Evolutionary conservation across 2,797 vertebrate genomes (phyloP).

Genomic region (Bradypodion pumilum): DNA sequence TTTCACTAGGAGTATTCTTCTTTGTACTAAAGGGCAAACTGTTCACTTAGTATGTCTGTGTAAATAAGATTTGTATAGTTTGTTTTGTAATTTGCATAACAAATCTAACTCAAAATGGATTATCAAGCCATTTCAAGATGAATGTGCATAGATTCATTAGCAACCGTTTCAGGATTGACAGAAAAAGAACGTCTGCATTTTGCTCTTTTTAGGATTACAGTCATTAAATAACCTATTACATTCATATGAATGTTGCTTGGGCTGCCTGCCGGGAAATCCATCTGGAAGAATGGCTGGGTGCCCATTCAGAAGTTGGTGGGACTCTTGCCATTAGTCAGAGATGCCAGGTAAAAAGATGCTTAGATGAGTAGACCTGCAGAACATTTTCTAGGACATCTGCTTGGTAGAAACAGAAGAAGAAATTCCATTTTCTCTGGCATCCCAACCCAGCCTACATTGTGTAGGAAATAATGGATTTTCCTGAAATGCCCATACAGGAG

Average conservation of each 20-base stretch:
- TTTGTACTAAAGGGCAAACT: not conserved
- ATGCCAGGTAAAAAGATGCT: conserved; percentile 64
- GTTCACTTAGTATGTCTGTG: conserved; percentile 22
- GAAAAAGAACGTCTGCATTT: conserved; percentile 5
- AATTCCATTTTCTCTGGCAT: conserved; percentile 69
- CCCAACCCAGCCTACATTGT: conserved; percentile 46
- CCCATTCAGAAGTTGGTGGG: conserved; percentile 52
- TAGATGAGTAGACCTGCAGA: conserved; percentile 54
- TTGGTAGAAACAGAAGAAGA: conserved; percentile 56
- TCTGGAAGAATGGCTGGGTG: conserved; percentile 61
- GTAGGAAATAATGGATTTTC: conserved; percentile 40
- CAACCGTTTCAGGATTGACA: not conserved
- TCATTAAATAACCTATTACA: conserved; percentile 57
- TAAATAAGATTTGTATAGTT: conserved; percentile 2
- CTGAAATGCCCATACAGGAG: conserved; percentile 39
- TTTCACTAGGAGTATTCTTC: not conserved
- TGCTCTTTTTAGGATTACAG: conserved; percentile 23
- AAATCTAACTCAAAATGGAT: conserved; percentile 29
- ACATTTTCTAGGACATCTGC: conserved; percentile 64
- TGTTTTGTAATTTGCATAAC: conserved; percentile 22
- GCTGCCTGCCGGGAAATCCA: conserved; percentile 36
- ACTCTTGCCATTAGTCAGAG: conserved; percentile 56
- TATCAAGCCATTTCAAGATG: conserved; percentile 12
- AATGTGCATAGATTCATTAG: conserved; percentile 2
- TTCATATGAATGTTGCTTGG: conserved; percentile 36